Evolutionary conservation across 2,113 vertebrate species (phyloP).

Genomic region (Urocynchramus pylzowi): DNA sequence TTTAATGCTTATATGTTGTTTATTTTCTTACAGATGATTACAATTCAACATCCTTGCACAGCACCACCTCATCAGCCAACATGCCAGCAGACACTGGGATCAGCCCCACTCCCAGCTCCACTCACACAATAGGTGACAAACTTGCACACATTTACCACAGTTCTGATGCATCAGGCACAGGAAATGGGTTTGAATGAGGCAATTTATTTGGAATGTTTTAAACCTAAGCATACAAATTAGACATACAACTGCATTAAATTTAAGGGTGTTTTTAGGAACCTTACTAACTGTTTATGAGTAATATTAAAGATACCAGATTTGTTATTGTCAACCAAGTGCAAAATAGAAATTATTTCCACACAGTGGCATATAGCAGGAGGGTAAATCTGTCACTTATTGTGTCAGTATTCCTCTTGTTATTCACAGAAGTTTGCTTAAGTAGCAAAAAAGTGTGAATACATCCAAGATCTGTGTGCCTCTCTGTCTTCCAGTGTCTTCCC

Average conservation of each 20-base stretch:
- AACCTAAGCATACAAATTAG: neutral
- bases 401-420: neutral
- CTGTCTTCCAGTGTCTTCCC: neutral
- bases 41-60: neutral
- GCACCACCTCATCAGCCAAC: conserved; percentile 24
- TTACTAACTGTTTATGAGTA: neutral
- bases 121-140: conserved; percentile 69
- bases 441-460: neutral
- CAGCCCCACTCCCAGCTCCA: neutral
- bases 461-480: neutral
- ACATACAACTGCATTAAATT: neutral
- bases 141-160: conserved; percentile 42
- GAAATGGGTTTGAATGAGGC: neutral
- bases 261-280: neutral
- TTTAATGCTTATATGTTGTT: conserved; percentile 44
- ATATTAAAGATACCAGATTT: neutral
- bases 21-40: conserved; percentile 66
- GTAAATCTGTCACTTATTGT: neutral
- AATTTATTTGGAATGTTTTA: neutral
- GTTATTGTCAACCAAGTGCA: neutral
- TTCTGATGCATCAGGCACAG: neutral
- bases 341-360: neutral
- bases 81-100: conserved; percentile 42
- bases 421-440: neutral
- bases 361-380: neutral